Percentiles rank a stretch among this genome's conserved stretches.
Conservation (phyloP, 2,888 invertebrate genomes). For the Trissonchulus sp. region DNA sequence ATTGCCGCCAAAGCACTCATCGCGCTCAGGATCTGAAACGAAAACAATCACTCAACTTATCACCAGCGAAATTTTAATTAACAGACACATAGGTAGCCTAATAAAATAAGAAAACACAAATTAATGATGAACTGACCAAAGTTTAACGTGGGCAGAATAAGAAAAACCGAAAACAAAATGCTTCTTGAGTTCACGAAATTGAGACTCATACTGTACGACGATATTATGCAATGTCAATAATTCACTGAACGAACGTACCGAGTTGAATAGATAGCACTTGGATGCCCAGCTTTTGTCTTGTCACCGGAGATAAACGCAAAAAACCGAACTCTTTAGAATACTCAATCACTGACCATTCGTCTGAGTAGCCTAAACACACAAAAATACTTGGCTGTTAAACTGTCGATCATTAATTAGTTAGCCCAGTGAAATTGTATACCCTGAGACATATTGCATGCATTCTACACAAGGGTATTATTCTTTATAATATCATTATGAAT, state of each 20-base stretch:
- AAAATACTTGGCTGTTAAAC: not conserved
- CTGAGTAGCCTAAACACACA: constrained; percentile 51
- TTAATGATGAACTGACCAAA: too few species aligned
- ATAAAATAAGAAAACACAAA: constrained; percentile 22
- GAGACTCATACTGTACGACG: too few species aligned
- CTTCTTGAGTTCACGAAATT: too few species aligned
- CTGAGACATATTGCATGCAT: too few species aligned
- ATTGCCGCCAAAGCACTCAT: constrained; percentile 86
- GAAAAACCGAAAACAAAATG: too few species aligned
- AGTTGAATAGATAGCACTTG: constrained; percentile 65
- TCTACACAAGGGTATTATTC: too few species aligned
- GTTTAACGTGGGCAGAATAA: too few species aligned
- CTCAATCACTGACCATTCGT: constrained; percentile 92
- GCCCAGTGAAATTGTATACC: too few species aligned
- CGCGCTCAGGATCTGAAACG: constrained; percentile 74
- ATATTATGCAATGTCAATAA: too few species aligned
- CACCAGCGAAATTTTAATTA: not conserved
- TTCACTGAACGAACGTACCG: too few species aligned
- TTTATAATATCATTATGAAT: too few species aligned
- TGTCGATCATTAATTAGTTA: not conserved
- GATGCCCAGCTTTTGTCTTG: constrained; percentile 78
- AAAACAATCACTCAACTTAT: constrained; percentile 56
- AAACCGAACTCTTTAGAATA: constrained; percentile 96
- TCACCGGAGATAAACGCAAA: constrained; percentile 75
- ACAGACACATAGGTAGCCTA: too few species aligned